Conservation (phyloP, 2,888 invertebrate genomes). For the Epicampocera succincta region DNA sequence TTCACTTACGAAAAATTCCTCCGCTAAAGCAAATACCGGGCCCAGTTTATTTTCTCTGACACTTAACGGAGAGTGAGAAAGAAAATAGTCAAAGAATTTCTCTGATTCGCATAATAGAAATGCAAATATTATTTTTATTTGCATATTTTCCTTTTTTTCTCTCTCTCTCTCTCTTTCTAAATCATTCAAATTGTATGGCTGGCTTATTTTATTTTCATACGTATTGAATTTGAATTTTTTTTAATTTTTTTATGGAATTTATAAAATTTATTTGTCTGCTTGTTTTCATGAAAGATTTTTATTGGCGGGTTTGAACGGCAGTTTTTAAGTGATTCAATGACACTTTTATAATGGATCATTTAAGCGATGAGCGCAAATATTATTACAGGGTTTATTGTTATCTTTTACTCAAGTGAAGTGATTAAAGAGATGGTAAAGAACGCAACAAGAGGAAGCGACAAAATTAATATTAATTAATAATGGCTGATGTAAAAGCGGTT, state of each 20-base stretch:
- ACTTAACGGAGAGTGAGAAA: constrained; percentile 5
- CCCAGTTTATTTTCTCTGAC: constrained; percentile 38
- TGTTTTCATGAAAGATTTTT: constrained; percentile 22
- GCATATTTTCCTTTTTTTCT: constrained; percentile 2
- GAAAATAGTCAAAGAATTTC: constrained; percentile 39
- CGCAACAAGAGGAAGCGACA: background rate
- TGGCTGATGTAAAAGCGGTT: background rate
- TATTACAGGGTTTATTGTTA: constrained; percentile 25
- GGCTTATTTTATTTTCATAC: constrained; percentile 23
- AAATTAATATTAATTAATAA: background rate
- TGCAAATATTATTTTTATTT: constrained; percentile 62
- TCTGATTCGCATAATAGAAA: constrained; percentile 53
- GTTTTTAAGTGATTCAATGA: constrained; percentile 23
- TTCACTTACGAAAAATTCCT: constrained; percentile 34
- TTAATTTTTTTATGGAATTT: constrained; percentile 32
- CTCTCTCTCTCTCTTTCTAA: no score
- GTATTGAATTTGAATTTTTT: constrained; percentile 31
- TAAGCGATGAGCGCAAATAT: constrained; percentile 40
- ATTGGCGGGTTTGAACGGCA: background rate
- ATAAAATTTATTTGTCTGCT: constrained; percentile 41
- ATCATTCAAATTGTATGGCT: constrained; percentile 34
- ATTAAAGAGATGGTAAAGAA: background rate
- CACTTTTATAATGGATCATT: constrained; percentile 48
- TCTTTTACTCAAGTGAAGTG: background rate
- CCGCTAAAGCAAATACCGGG: constrained; percentile 53